These are phyloP conservation scores for Polydrusus pterygomalis DNA, from an alignment of 2,888 invertebrate species.

Conservation along the genomic window DNA sequence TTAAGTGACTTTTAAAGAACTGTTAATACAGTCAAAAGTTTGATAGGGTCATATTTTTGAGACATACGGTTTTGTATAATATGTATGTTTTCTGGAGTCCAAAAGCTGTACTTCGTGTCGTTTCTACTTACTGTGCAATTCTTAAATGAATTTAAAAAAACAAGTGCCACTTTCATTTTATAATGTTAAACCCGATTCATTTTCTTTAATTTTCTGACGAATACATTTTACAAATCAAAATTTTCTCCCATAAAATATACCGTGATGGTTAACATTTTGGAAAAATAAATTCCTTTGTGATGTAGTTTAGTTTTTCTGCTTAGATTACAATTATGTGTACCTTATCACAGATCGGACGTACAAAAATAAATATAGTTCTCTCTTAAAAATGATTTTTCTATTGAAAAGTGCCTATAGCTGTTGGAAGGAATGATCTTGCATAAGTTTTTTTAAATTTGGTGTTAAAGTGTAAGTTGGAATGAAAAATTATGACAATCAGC, in stretches of 20 bases:
- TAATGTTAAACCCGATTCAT: neutral
- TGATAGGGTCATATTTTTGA: no score
- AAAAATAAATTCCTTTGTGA: conserved; percentile 54
- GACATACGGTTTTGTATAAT: no score
- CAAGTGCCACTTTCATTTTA: no score
- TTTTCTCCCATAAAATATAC: conserved; percentile 30
- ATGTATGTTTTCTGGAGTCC: no score
- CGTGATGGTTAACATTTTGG: conserved; percentile 44
- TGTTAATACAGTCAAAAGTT: no score
- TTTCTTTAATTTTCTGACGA: conserved; percentile 13
- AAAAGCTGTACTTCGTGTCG: no score
- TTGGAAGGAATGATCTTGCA: neutral
- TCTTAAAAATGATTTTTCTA: conserved; percentile 37
- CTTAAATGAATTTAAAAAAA: no score
- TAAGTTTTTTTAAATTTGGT: neutral
- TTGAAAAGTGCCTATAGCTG: conserved; percentile 33
- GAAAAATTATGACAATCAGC: no score
- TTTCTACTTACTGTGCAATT: no score
- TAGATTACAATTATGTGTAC: conserved; percentile 48
- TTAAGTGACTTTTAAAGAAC: no score
- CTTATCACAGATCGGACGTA: conserved; percentile 55
- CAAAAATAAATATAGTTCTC: conserved; percentile 54
- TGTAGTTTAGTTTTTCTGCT: conserved; percentile 49
- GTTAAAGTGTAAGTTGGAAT: no score
- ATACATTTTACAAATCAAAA: conserved; percentile 24